Base-by-base conservation (phyloP, 2,888 invertebrate species). In the Himalopsyche japonica region DNA sequence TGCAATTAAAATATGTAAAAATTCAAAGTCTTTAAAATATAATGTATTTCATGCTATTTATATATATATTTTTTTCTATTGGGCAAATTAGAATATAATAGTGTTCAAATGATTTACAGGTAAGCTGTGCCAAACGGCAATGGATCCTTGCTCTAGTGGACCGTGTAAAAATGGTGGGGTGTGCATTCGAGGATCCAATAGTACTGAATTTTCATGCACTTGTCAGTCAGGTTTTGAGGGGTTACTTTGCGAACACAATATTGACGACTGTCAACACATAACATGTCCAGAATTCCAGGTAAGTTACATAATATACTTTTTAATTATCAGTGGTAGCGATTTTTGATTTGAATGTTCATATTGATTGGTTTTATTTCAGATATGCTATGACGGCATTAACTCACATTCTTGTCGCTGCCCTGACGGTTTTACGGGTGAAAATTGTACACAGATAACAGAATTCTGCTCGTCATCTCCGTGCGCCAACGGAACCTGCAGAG, bases 401-500 rank as follows among this genome's bases (percentile, higher is more conserved):
- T 89, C 90, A 5, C 94, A 93, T 88, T 94, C 94, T 86, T 95
- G 95, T 87, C 90, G 91, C 64, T 95, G 95, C 88, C 92, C 92
- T 7, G 90, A 92, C 12, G 95, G 95, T 15, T 94, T 91, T 88
- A 90, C 91, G 20, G 94, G 94, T n/a, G 92, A 93, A 1, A 92
- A 93, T 88, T 95, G 95, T 88, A 91, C 91, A 3, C 88, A 91
- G 3, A 91, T 92, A 87, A 89, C 93, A 76, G 93, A 94, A 88
- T 94, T 94, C 83, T 96, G 96, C 89, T 91, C 92, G 18, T 90
- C 92, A 79, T 92, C 93, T 87, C 95, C 95, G 37, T 98, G 97
- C 92, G 93, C 94, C 90, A 95, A 96, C 91, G 96, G 95, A 88
- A 95, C 94, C 82, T 97, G 97, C 90, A 90, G 92, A 86, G 94